Base-by-base conservation (phyloP, 2,797 vertebrate species). In the Anolis apletophallus region DNA sequence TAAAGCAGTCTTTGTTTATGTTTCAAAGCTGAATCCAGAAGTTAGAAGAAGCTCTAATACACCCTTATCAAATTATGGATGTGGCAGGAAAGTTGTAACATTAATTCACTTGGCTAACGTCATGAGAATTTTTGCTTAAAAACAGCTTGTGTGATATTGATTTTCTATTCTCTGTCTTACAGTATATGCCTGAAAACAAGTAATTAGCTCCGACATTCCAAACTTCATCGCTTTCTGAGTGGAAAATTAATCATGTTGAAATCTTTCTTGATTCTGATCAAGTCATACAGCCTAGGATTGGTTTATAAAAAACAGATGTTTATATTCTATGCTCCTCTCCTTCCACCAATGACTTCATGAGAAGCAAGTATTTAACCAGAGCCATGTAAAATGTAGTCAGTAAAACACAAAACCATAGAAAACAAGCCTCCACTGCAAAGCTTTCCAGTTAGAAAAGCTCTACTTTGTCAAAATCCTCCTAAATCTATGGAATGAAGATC, bases 281-380 rank as follows among this genome's bases (percentile, higher is more conserved):
- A 95, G 94, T 96, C 96, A 93, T 79, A 93, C 94, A 95, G 94
- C 87, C 92, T 95, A 88, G 90, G 94, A 95, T 75, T 85, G 89
- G 90, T 90, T 96, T 96, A 96, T 95, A 94, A 93, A 94, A 96
- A 96, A 92, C 96, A 96, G 96, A 97, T 96, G 96, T 95, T 96
- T 96, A 95, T 95, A 95, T 95, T 96, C 93, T 93, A 95, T 90
- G 79, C 88, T 93, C 81, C 91, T 78, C 94, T 85, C 67, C 34
- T 79, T 95, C 95, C 91, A 92, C 92, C 93, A 92, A 91, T 89
- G 92, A 96, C 84, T 93, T 96, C 93, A 94, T 93, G 91, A 94
- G 94, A 94, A 95, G 91, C 91, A 95, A 96, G 91, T 92, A 91
- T 93, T 94, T 88, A 96, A 90, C 88, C 78, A 84, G 88, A 92